phyloP scores from a whole-genome alignment of 2,888 invertebrate genomes.

The Dione vanillae region DNA sequence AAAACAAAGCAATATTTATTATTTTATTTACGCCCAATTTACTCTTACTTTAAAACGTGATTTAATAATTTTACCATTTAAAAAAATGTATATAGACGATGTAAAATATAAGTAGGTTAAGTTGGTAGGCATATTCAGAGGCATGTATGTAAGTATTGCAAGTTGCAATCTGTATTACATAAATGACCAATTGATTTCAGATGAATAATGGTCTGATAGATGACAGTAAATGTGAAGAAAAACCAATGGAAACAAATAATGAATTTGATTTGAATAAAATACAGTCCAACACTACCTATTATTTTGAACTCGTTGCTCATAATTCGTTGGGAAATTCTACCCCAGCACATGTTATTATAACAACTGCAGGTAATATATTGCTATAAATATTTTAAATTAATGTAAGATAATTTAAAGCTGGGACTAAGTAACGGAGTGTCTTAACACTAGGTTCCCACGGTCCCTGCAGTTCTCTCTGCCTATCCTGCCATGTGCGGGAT shows the following conservation, averaged over 20 bases:
- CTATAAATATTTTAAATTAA: no score
- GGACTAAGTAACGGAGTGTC: no score
- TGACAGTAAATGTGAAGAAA: slow-evolving; percentile 56
- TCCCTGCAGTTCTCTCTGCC: no score
- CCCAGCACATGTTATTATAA: slow-evolving; percentile 58
- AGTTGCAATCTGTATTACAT: no score
- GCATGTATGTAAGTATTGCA: no score
- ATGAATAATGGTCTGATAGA: slow-evolving; percentile 45
- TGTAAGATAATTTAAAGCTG: no score
- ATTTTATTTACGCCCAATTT: neutral
- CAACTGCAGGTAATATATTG: slow-evolving; percentile 56
- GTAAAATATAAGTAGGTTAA: no score
- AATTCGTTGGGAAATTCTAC: slow-evolving; percentile 69
- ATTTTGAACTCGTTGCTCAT: slow-evolving; percentile 67
- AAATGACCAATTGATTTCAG: slow-evolving; percentile 28
- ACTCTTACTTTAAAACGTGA: neutral
- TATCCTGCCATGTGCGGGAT: no score
- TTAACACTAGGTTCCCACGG: no score
- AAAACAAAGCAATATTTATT: no score
- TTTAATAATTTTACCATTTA: neutral
- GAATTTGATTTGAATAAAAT: slow-evolving; percentile 58
- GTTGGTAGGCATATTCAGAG: no score
- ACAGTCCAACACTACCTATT: slow-evolving; percentile 65
- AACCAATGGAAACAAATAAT: slow-evolving; percentile 52
- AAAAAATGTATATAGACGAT: no score